phyloP scores from a whole-genome alignment of 2,888 invertebrate genomes.

The Drosophila vallismaia region DNA sequence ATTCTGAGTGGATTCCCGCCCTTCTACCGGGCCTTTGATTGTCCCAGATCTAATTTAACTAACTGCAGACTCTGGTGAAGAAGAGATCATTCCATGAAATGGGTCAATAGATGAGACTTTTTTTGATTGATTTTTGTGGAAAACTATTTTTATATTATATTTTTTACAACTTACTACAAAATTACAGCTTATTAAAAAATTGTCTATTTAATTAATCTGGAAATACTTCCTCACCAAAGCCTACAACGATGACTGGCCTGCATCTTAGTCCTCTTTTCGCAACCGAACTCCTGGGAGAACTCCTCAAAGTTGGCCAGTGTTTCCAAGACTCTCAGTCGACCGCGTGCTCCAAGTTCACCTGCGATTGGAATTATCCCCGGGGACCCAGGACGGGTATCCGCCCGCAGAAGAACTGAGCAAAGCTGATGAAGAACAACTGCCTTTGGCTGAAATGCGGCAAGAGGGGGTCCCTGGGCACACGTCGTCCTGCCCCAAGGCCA shows the following conservation, averaged over 20 bases:
- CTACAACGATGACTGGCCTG: conserved; percentile 76
- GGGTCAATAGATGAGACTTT: too few relatives aligned
- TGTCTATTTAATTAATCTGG: conserved; percentile 1
- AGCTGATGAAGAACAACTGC: conserved; percentile 80
- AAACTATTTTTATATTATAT: too few relatives aligned
- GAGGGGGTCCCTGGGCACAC: conserved; percentile 56
- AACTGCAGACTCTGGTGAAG: conserved; percentile 69
- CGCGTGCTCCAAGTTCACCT: conserved; percentile 74
- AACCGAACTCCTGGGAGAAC: conserved; percentile 76
- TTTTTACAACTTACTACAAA: background rate
- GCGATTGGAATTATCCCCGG: conserved; percentile 28
- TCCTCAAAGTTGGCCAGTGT: conserved; percentile 81
- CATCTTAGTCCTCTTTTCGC: conserved; percentile 77
- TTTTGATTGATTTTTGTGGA: too few relatives aligned
- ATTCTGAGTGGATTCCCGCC: conserved; percentile 64
- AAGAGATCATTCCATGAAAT: too few relatives aligned
- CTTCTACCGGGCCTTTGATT: conserved; percentile 65
- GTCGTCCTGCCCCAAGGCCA: conserved; percentile 45
- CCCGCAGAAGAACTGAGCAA: conserved; percentile 81
- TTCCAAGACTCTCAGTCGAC: conserved; percentile 78
- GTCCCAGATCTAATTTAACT: conserved; percentile 47
- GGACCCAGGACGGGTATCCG: conserved; percentile 65
- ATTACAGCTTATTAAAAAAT: background rate
- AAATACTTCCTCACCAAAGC: conserved; percentile 64
- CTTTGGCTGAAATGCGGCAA: conserved; percentile 73